Evolutionary conservation across 2,113 vertebrate species (phyloP), one percentile per base, ranked within the genome.

Genomic region (Axis porcinus): DNA sequence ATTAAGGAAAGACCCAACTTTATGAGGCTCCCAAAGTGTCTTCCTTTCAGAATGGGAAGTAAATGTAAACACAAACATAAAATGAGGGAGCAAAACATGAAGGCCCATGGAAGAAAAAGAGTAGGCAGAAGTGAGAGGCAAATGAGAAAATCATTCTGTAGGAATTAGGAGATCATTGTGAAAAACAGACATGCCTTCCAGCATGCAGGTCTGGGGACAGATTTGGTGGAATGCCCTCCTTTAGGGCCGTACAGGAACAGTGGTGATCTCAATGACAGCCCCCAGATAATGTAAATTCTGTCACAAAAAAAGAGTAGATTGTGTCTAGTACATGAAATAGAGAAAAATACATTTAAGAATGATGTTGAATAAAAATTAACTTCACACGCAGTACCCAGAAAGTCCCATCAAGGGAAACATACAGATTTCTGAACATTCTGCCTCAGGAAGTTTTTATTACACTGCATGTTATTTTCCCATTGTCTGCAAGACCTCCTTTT

Each of bases 401-500:
- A 92, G 13, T 47, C 43, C 33, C 23, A n/a, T 15, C 9, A 40
- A 90, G 52, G 47, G 64, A 85, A 90, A 76, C 10, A 82, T 1
- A 2, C 81, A 36, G 78, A 30, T 60, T 60, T 92, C 81, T 88
- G 58, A 92, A n/a, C 47, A 57, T 47, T 67, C 54, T 84, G n/a
- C 86, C 28, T 55, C 50, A 67, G 50, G 60, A 47, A 62, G 17
- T 28, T 96, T 86, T 43, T 55, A 55, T 16, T 79, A 23, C 28
- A 36, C 25, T 70, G 23, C 45, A 13, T 60, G 17, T 55, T 57
- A 33, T 64, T 92, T 89, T 95, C 33, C 64, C 85, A 17, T 43
- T 92, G 81, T 88, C 92, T 91, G 25, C 78, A 91, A 76, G 58
- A 28, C 54, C 45, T 96, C 64, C 36, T 92, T 97, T 96, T 92